phyloP scores from a whole-genome alignment of 64 coral and sea anemone species.

The Anthopleura sola region DNA sequence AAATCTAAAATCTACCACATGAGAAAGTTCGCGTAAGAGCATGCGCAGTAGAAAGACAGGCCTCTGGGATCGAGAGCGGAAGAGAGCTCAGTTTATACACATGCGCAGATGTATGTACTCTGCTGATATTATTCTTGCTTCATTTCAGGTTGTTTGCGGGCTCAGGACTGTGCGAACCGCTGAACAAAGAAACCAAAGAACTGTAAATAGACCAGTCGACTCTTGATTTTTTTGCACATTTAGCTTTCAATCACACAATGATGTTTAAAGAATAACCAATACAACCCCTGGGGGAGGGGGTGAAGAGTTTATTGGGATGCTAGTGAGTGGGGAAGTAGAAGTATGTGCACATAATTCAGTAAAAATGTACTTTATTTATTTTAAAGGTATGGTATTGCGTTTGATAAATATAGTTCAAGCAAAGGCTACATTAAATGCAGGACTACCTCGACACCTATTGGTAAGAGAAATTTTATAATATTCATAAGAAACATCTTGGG shows the following conservation, averaged over 20 bases:
- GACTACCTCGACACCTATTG: slow-evolving; percentile 27
- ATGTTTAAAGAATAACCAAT: neutral
- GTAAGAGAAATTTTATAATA: slow-evolving; percentile 11
- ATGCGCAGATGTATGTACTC: neutral
- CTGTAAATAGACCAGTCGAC: slow-evolving; percentile 2
- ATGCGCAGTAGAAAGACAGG: too few species aligned
- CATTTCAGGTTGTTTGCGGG: slow-evolving; percentile 52
- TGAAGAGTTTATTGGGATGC: too few species aligned
- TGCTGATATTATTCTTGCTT: neutral
- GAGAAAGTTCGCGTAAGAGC: too few species aligned
- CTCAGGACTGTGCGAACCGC: slow-evolving; percentile 32
- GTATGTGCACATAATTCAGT: too few species aligned
- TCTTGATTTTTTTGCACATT: neutral
- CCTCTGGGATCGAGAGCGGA: too few species aligned
- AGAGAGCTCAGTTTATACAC: too few species aligned
- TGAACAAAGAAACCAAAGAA: slow-evolving; percentile 41
- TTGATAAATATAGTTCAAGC: neutral
- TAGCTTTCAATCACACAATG: neutral
- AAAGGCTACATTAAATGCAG: slow-evolving; percentile 58
- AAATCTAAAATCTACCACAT: too few species aligned
- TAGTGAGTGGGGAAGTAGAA: too few species aligned
- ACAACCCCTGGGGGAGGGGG: too few species aligned
- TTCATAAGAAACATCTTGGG: too few species aligned
- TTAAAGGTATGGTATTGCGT: slow-evolving; percentile 27
- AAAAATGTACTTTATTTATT: neutral